Evolutionary conservation across 2,888 invertebrate species (phyloP).

Genomic region (Lycocerus yunnanus): DNA sequence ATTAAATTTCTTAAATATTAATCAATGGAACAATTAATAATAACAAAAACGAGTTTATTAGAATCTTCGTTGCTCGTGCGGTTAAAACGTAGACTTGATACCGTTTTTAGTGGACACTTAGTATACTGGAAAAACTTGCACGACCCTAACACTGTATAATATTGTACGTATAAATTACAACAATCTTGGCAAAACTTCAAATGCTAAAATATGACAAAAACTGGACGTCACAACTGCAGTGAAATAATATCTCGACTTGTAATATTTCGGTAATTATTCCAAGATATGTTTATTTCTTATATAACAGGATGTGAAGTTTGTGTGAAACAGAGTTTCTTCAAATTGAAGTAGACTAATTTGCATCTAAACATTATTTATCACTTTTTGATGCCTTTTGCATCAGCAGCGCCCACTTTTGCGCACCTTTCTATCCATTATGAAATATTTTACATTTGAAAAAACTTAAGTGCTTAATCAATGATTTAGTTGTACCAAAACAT

Average conservation of each 20-base stretch:
- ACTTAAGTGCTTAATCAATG: background rate
- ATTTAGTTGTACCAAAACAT: background rate
- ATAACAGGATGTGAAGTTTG: background rate
- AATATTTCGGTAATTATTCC: constrained; percentile 47
- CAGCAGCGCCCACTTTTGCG: background rate
- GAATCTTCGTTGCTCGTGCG: background rate
- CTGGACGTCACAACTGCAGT: constrained; percentile 39
- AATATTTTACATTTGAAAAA: background rate
- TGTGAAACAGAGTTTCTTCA: background rate
- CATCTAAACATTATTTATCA: background rate
- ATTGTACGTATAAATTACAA: constrained; percentile 23
- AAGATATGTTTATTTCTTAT: constrained; percentile 45
- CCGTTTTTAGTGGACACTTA: no score
- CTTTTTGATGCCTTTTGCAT: background rate
- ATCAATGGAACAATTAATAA: background rate
- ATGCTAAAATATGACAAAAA: constrained; percentile 39
- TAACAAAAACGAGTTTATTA: background rate
- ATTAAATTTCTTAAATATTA: background rate
- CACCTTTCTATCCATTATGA: background rate
- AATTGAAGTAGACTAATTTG: background rate
- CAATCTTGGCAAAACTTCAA: constrained; percentile 42
- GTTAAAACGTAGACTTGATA: background rate
- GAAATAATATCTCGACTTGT: constrained; percentile 48
- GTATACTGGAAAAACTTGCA: no score
- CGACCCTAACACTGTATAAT: background rate